phyloP scores from a whole-genome alignment of 2,113 vertebrate species.

The Stictonetta naevosa region DNA sequence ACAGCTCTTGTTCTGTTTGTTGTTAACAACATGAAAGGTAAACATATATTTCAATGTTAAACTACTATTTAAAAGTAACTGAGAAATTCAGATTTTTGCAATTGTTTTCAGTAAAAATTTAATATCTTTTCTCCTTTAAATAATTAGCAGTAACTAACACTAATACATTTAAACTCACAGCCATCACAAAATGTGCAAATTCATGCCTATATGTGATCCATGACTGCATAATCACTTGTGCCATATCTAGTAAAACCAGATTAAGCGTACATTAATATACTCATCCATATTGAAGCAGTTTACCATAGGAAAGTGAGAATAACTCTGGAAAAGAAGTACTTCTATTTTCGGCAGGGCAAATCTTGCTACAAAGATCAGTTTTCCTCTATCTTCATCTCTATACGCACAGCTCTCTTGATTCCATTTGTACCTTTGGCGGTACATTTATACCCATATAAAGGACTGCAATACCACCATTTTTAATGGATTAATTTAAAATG shows the following conservation, averaged over 20 bases:
- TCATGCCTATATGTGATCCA: not conserved
- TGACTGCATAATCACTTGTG: not conserved
- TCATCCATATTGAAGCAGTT: not conserved
- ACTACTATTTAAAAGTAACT: not conserved
- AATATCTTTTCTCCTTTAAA: not conserved
- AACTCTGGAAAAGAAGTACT: not conserved
- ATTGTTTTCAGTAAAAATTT: no score
- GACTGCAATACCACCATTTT: not conserved
- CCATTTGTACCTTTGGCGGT: not conserved
- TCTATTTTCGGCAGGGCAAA: accelerated
- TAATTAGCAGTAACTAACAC: not conserved
- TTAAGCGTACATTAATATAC: not conserved
- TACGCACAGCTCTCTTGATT: not conserved
- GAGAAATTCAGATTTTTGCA: not conserved
- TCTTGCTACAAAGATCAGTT: not conserved
- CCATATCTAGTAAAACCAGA: not conserved
- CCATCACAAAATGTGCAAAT: not conserved
- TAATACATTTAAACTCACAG: not conserved
- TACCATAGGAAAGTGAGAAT: not conserved
- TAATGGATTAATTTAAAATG: not conserved
- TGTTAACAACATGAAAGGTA: not conserved
- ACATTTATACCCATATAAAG: not conserved
- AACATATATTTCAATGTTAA: not conserved
- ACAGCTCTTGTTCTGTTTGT: not conserved
- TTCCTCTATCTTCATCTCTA: not conserved